Conservation (phyloP, 2,113 vertebrate species). For the Channa argus region DNA sequence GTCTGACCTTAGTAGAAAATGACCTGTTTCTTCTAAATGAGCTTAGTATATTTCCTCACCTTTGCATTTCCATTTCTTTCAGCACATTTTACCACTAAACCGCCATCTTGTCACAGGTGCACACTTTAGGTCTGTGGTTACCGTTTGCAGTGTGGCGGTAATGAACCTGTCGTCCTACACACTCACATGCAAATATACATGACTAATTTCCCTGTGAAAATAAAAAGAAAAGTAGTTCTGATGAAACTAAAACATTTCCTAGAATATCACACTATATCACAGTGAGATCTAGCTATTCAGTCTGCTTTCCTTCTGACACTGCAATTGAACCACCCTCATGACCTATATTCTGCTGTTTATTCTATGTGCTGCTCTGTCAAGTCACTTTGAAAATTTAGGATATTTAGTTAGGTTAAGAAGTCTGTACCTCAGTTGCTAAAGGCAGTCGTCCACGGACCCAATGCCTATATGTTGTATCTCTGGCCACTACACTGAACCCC, state of each 20-base stretch:
- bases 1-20: constrained; percentile 22
- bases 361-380: constrained; percentile 3
- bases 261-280: constrained; percentile 28
- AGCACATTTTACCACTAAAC: constrained; percentile 35
- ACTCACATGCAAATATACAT: constrained; percentile 22
- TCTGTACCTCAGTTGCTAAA: too few species aligned
- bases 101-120: constrained; percentile 49
- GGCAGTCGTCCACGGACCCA: too few species aligned
- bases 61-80: constrained; percentile 37
- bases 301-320: constrained; percentile 8
- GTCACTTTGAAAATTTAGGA: too few species aligned
- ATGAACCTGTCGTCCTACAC: constrained; percentile 18
- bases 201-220: constrained; percentile 60
- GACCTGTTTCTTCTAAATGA: constrained; percentile 70
- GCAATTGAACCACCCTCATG: constrained; percentile 6
- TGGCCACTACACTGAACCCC: too few species aligned
- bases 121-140: constrained; percentile 46
- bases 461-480: too few species aligned
- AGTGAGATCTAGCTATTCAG: not conserved
- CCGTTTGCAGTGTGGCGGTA: not conserved
- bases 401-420: too few species aligned
- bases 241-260: constrained; percentile 53
- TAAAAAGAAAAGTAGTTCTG: constrained; percentile 33
- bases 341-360: constrained; percentile 30
- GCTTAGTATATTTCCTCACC: constrained; percentile 8